Evolutionary conservation across 2,888 invertebrate species (phyloP).

Genomic region (Kuschelorhynchus macadamiae): DNA sequence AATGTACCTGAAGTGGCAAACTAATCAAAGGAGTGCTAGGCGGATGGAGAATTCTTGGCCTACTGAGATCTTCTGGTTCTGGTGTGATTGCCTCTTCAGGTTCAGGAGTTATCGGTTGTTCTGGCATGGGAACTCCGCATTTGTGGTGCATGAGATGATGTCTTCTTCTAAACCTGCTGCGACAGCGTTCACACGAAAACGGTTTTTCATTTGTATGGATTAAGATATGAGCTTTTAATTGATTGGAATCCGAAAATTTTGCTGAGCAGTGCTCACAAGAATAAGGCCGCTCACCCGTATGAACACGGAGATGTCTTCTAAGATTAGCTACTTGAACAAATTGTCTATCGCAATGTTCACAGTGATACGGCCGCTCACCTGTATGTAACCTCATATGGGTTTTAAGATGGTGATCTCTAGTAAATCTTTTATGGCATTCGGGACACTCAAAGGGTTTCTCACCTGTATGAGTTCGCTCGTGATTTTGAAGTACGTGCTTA

Average conservation of each 20-base stretch:
- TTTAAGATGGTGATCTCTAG: slow-evolving; percentile 93
- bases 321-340: slow-evolving; percentile 96
- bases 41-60: slow-evolving; percentile 71
- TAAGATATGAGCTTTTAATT: slow-evolving; percentile 89
- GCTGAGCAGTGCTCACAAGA: slow-evolving; percentile 88
- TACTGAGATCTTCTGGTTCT: slow-evolving; percentile 59
- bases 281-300: slow-evolving; percentile 71
- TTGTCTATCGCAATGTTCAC: slow-evolving; percentile 91
- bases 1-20: slow-evolving; percentile 57
- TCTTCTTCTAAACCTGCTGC: slow-evolving; percentile 83
- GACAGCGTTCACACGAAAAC: slow-evolving; percentile 85
- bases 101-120: slow-evolving; percentile 60
- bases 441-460: slow-evolving; percentile 95
- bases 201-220: slow-evolving; percentile 94
- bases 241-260: slow-evolving; percentile 92
- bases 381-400: slow-evolving; percentile 94
- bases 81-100: slow-evolving; percentile 51
- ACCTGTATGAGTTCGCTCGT: slow-evolving; percentile 94
- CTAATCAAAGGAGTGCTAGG: slow-evolving; percentile 54
- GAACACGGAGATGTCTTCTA: slow-evolving; percentile 88
- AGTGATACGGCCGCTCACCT: slow-evolving; percentile 93
- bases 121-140: slow-evolving; percentile 72
- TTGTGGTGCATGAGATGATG: slow-evolving; percentile 91
- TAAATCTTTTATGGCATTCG: slow-evolving; percentile 92
- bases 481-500: slow-evolving; percentile 94